A percentile compares a stretch with the other conserved stretches of the same genome.
These are phyloP conservation scores for Tinamus major DNA, from an alignment of 2,797 vertebrate genomes.

Conservation along the genomic window DNA sequence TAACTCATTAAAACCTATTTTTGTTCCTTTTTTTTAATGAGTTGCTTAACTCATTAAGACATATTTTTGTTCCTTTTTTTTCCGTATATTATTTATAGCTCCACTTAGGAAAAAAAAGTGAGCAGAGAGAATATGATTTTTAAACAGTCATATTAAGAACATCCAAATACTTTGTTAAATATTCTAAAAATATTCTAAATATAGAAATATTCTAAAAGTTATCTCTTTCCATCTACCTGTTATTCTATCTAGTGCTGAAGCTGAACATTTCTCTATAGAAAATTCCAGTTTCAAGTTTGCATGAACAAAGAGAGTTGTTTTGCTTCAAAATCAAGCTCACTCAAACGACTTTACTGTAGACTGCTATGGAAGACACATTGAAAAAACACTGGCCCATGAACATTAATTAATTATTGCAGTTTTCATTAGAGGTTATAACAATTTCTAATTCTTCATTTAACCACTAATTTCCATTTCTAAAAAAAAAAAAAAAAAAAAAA, in stretches of 20 bases:
- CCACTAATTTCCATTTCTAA: neutral
- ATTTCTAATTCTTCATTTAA: neutral
- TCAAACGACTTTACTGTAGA: neutral
- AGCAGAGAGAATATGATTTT: neutral
- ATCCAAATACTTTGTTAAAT: slow-evolving; percentile 14
- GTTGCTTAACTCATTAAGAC: slow-evolving; percentile 40
- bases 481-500: neutral
- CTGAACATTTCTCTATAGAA: neutral
- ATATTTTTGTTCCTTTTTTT: slow-evolving; percentile 12
- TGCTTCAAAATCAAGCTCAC: neutral
- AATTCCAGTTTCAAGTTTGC: neutral
- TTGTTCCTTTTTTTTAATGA: neutral
- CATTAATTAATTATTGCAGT: neutral
- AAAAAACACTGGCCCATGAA: neutral
- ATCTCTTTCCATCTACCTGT: neutral
- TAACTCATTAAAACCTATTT: slow-evolving; percentile 35
- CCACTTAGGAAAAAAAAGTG: neutral
- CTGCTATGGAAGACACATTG: neutral
- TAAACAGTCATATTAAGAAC: neutral
- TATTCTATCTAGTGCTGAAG: neutral
- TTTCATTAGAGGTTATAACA: neutral
- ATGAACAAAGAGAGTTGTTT: neutral
- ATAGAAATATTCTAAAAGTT: slow-evolving; percentile 5
- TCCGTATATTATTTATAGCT: neutral
- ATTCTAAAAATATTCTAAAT: slow-evolving; percentile 8